A percentile compares a stretch with the other conserved stretches of the same genome.
Conservation (phyloP, 2,113 vertebrate species). For the Ariopsis seemanni region DNA sequence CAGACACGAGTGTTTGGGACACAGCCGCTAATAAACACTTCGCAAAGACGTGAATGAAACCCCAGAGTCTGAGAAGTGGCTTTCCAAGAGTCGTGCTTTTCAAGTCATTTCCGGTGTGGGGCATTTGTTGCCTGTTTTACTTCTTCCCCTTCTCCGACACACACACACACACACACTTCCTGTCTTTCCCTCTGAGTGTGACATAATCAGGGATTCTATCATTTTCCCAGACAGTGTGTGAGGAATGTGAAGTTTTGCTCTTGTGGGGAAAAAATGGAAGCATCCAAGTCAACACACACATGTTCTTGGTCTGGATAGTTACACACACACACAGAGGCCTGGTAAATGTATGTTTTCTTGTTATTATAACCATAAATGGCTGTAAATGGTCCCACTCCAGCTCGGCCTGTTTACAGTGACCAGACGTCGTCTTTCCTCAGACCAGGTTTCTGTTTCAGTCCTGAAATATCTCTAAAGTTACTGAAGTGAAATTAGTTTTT, state of each 20-base stretch:
- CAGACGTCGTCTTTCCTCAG: too few relatives aligned
- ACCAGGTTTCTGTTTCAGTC: neutral
- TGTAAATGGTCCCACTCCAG: neutral
- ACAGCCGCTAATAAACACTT: neutral
- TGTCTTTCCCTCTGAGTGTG: slow-evolving; percentile 7
- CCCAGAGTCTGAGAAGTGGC: neutral
- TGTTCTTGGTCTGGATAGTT: slow-evolving; percentile 16
- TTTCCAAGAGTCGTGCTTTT: neutral
- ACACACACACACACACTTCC: slow-evolving; percentile 30
- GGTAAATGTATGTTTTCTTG: neutral
- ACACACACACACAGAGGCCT: slow-evolving; percentile 25
- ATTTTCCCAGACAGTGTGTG: slow-evolving; percentile 40
- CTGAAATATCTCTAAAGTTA: neutral
- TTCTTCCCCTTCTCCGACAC: neutral
- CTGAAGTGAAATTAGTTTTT: neutral
- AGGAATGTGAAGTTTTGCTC: slow-evolving; percentile 32
- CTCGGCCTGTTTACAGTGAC: too few relatives aligned
- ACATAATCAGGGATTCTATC: slow-evolving; percentile 19
- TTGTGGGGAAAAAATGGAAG: slow-evolving; percentile 47
- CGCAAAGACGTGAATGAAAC: neutral
- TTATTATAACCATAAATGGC: neutral
- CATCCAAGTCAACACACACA: slow-evolving; percentile 28
- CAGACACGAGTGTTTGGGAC: neutral
- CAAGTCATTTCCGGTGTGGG: slow-evolving; percentile 16
- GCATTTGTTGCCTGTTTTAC: slow-evolving; percentile 5